Conservation (phyloP, 2,113 vertebrate species). For the Setophaga kirtlandii region DNA sequence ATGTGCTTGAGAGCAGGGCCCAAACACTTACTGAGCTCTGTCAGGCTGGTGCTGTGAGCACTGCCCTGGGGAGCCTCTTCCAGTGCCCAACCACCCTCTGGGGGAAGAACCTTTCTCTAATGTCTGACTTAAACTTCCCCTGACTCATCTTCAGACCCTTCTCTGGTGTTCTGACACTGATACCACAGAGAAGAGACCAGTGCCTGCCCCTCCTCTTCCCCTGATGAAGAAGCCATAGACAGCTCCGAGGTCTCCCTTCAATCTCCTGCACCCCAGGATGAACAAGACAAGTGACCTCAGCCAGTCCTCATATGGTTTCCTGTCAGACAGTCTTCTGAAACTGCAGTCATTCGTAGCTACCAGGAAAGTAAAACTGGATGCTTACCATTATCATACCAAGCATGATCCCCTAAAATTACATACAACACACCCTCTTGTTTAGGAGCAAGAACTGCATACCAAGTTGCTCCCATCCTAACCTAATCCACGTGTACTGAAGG, state of each 20-base stretch:
- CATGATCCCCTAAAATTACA: neutral
- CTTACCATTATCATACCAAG: neutral
- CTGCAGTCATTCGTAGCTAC: neutral
- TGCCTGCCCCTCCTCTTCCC: neutral
- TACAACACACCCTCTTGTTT: neutral
- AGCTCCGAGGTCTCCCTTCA: neutral
- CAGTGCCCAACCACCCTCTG: neutral
- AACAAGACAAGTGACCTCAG: neutral
- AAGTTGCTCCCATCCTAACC: neutral
- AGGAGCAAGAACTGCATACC: neutral
- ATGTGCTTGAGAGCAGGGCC: fast-evolving
- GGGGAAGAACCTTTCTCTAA: neutral
- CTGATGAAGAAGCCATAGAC: neutral
- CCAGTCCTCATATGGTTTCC: neutral
- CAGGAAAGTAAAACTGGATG: neutral
- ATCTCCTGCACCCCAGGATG: neutral
- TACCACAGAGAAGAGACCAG: neutral
- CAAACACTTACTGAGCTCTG: neutral
- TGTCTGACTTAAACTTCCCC: fast-evolving
- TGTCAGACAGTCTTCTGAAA: neutral
- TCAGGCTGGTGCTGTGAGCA: neutral
- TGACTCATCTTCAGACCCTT: neutral
- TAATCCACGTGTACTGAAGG: neutral
- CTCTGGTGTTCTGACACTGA: too few species aligned
- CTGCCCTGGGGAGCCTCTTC: neutral